phyloP scores from a whole-genome alignment of 2,888 invertebrate genomes.

The Agrenia bidenticulata region DNA sequence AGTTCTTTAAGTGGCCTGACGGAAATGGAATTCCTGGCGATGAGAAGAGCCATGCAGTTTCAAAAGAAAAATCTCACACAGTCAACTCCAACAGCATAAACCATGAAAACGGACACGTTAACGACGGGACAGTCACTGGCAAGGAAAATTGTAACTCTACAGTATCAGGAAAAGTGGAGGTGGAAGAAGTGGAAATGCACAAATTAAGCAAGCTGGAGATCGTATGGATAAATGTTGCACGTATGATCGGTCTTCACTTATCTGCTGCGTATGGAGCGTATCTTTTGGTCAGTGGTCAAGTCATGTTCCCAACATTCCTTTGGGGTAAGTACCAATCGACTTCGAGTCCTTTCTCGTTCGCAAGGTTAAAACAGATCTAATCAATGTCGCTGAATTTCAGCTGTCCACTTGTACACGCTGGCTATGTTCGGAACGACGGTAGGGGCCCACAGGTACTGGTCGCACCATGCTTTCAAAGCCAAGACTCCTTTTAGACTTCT shows the following conservation, averaged over 20 bases:
- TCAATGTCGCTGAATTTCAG: too few species aligned
- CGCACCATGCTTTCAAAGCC: constrained; percentile 94
- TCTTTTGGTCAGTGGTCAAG: constrained; percentile 62
- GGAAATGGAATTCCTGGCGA: constrained; percentile 2
- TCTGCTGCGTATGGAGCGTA: constrained; percentile 76
- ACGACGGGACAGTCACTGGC: constrained; percentile 12
- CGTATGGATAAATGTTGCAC: constrained; percentile 80
- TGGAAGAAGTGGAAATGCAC: constrained; percentile 22
- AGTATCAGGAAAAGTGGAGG: constrained; percentile 8
- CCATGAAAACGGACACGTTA: constrained; percentile 23
- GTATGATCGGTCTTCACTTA: constrained; percentile 73
- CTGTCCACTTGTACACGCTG: too few species aligned
- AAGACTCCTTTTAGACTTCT: constrained; percentile 81
- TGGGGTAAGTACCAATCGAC: constrained; percentile 40
- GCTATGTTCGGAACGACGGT: constrained; percentile 98
- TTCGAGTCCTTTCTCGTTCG: not conserved
- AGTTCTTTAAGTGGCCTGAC: constrained; percentile 24
- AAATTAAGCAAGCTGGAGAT: constrained; percentile 54
- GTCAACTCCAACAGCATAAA: constrained; percentile 6
- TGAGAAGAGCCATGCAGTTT: not conserved
- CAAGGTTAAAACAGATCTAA: too few species aligned
- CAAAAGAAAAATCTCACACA: constrained; percentile 18
- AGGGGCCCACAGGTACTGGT: constrained; percentile 94
- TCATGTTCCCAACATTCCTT: constrained; percentile 50
- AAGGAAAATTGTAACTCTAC: constrained; percentile 27